Evolutionary conservation across 2,113 vertebrate species (phyloP).

Genomic region (Tetrao urogallus): DNA sequence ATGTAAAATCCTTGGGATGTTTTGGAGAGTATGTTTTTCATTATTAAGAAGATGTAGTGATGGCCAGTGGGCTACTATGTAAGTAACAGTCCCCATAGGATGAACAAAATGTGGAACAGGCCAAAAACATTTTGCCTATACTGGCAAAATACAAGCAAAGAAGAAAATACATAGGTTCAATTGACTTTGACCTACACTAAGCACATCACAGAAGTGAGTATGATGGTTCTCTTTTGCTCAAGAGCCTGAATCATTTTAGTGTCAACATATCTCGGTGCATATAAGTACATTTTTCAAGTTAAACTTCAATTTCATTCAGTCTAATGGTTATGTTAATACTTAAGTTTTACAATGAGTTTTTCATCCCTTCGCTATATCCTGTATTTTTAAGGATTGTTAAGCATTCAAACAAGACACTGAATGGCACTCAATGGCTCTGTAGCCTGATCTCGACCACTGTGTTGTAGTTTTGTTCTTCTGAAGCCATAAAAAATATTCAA

Average conservation of each 20-base stretch:
- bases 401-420: not conserved
- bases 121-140: not conserved
- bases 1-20: not conserved
- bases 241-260: not conserved
- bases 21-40: not conserved
- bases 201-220: rapidly evolving
- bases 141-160: not conserved
- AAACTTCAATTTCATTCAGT: not conserved
- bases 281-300: not conserved
- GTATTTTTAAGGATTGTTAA: not conserved
- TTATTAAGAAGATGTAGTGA: not conserved
- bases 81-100: not conserved
- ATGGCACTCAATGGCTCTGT: not conserved
- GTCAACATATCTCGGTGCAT: not conserved
- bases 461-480: not conserved
- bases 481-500: not conserved
- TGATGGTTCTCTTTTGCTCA: not conserved
- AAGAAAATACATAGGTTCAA: not conserved
- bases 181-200: not conserved
- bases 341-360: not conserved
- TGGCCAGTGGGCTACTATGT: not conserved
- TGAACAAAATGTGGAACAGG: not conserved
- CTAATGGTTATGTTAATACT: not conserved
- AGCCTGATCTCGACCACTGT: not conserved
- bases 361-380: not conserved